Percentiles rank a stretch among this genome's conserved stretches.
Evolutionary conservation across 2,888 invertebrate genomes (phyloP).

Genomic region (Caenorhabditis panamensis): DNA sequence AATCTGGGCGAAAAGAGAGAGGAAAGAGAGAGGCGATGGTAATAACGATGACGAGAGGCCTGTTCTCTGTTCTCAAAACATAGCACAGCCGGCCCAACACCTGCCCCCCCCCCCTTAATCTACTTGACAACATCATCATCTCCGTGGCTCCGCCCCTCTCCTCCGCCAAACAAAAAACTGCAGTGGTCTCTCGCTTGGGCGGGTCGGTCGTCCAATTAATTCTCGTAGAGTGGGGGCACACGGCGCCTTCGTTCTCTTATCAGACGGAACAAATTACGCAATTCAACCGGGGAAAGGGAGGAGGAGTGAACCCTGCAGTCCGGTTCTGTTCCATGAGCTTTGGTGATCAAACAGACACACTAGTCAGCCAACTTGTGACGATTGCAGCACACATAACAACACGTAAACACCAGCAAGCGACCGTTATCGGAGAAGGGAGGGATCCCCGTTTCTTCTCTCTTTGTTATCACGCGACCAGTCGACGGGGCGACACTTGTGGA

Average conservation of each 20-base stretch:
- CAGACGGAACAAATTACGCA: slow-evolving; percentile 25
- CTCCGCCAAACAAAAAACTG: slow-evolving; percentile 4
- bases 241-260: slow-evolving; percentile 18
- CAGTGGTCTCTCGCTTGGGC: not conserved
- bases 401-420: slow-evolving; percentile 28
- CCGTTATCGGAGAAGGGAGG: slow-evolving; percentile 6
- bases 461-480: slow-evolving; percentile 38
- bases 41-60: not conserved
- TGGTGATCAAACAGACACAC: slow-evolving; percentile 36
- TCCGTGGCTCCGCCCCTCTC: slow-evolving; percentile 15
- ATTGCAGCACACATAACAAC: slow-evolving; percentile 18
- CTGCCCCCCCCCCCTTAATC: slow-evolving; percentile 32
- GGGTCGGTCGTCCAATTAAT: slow-evolving; percentile 31
- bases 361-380: not conserved
- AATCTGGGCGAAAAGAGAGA: slow-evolving; percentile 17
- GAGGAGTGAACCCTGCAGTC: not conserved
- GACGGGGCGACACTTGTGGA: slow-evolving; percentile 22
- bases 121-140: slow-evolving; percentile 29
- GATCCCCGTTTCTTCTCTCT: not conserved
- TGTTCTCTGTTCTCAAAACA: slow-evolving; percentile 15
- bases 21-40: not conserved
- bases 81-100: slow-evolving; percentile 20
- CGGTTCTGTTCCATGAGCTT: slow-evolving; percentile 19
- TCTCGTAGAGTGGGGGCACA: slow-evolving; percentile 8
- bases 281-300: not conserved